Percentiles rank a stretch among this genome's conserved stretches.
Evolutionary conservation across 1,140 invertebrate genomes (phyloP).

Genomic region (Penaeus japonicus): DNA sequence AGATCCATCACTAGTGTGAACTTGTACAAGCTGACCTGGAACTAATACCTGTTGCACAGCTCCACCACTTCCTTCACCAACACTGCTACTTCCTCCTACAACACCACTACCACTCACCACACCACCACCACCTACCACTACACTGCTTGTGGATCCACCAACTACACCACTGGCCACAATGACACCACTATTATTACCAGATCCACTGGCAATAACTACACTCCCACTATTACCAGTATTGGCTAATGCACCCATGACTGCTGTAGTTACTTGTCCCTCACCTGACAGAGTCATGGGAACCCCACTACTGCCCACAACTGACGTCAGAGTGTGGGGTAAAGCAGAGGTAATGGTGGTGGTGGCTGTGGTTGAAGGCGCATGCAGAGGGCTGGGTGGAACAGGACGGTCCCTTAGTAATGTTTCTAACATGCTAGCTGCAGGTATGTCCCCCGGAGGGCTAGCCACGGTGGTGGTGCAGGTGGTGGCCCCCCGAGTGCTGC

Average conservation of each 20-base stretch:
- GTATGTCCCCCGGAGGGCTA: constrained; percentile 53
- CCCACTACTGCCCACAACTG: constrained; percentile 25
- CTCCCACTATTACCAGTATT: constrained; percentile 35
- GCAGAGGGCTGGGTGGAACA: constrained; percentile 44
- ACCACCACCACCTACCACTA: constrained; percentile 41
- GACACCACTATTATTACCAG: constrained; percentile 31
- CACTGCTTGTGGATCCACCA: constrained; percentile 28
- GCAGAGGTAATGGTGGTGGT: constrained; percentile 39
- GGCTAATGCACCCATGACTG: constrained; percentile 38
- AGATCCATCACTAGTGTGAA: constrained; percentile 58
- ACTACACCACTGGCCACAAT: constrained; percentile 45
- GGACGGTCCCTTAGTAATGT: constrained; percentile 58
- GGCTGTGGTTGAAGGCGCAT: constrained; percentile 33
- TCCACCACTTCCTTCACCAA: constrained; percentile 47
- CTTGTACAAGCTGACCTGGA: constrained; percentile 57
- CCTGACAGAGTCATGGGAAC: constrained; percentile 26
- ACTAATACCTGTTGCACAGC: constrained; percentile 57
- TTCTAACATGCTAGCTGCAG: constrained; percentile 58
- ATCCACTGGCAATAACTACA: constrained; percentile 39
- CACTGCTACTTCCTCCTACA: constrained; percentile 27
- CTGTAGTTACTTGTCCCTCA: constrained; percentile 34
- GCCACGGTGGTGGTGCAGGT: constrained; percentile 60
- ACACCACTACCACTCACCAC: constrained; percentile 25
- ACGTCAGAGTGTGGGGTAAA: constrained; percentile 33
- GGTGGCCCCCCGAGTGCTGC: constrained; percentile 41